These are phyloP conservation scores for Chaenogobius annularis DNA, from an alignment of 2,113 vertebrate species.

Conservation along the genomic window DNA sequence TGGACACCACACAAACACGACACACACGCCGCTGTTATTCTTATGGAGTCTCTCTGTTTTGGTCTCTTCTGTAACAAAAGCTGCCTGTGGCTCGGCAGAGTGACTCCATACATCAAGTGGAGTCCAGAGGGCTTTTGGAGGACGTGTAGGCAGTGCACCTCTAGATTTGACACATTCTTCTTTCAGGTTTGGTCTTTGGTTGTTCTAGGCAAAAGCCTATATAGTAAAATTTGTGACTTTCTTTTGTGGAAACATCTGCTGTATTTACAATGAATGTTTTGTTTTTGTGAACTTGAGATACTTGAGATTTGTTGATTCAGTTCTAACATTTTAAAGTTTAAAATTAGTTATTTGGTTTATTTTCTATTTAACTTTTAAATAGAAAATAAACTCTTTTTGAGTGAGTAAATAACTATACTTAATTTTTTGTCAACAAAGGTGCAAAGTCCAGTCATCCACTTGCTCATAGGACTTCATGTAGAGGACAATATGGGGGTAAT, in stretches of 20 bases:
- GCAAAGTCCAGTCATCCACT: conserved; percentile 46
- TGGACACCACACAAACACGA: conserved; percentile 4
- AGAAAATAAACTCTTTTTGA: neutral
- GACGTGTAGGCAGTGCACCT: conserved; percentile 7
- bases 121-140: conserved; percentile 12
- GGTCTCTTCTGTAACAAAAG: conserved; percentile 29
- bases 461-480: conserved; percentile 44
- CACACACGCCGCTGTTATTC: conserved; percentile 10
- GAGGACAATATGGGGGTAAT: conserved; percentile 31
- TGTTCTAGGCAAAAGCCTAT: neutral
- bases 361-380: too few relatives aligned
- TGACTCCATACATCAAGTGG: conserved; percentile 22
- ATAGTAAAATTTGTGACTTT: too few relatives aligned
- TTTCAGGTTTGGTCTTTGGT: neutral
- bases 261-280: too few relatives aligned
- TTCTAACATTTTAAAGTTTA: too few relatives aligned
- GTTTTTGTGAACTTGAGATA: too few relatives aligned
- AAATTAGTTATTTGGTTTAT: too few relatives aligned
- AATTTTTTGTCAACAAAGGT: conserved; percentile 9
- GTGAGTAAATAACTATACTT: neutral
- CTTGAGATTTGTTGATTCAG: too few relatives aligned
- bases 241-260: too few relatives aligned
- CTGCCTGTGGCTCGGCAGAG: conserved; percentile 23
- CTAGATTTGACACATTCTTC: neutral
- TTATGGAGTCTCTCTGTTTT: conserved; percentile 17